These are phyloP conservation scores for Standfussiana lucernea DNA, from an alignment of 2,888 invertebrate genomes.

Conservation along the genomic window DNA sequence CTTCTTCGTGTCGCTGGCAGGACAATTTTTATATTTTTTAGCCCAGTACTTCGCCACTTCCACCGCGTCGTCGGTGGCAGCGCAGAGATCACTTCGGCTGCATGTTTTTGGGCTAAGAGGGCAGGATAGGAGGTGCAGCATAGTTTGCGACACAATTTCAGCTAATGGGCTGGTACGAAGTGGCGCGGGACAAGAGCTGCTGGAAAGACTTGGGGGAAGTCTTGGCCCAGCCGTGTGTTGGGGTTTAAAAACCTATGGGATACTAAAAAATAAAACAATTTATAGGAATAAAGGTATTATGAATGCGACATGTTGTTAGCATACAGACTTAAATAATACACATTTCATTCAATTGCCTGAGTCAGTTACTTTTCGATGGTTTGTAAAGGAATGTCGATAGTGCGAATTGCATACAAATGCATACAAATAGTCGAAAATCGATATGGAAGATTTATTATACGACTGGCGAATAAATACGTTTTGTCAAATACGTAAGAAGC, in stretches of 20 bases:
- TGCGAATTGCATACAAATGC: constrained; percentile 44
- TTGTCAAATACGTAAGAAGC: not conserved
- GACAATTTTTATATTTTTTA: too few relatives aligned
- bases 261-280: not conserved
- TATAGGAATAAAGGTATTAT: not conserved
- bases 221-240: not conserved
- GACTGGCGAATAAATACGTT: not conserved
- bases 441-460: constrained; percentile 15
- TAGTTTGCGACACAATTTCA: too few relatives aligned
- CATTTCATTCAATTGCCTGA: not conserved
- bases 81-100: too few relatives aligned
- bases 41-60: too few relatives aligned
- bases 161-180: not conserved
- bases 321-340: not conserved
- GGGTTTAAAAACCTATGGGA: not conserved
- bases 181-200: not conserved
- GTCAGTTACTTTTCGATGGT: constrained; percentile 9
- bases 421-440: constrained; percentile 37
- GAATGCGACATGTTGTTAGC: not conserved
- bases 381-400: constrained; percentile 32
- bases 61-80: too few relatives aligned
- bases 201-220: not conserved
- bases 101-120: too few relatives aligned
- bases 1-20: too few relatives aligned
- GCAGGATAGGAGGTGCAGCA: too few relatives aligned